Evolutionary conservation across 2,113 vertebrate species (phyloP), one percentile per base, ranked within the genome.

Genomic region (Ploceus nigricollis): DNA sequence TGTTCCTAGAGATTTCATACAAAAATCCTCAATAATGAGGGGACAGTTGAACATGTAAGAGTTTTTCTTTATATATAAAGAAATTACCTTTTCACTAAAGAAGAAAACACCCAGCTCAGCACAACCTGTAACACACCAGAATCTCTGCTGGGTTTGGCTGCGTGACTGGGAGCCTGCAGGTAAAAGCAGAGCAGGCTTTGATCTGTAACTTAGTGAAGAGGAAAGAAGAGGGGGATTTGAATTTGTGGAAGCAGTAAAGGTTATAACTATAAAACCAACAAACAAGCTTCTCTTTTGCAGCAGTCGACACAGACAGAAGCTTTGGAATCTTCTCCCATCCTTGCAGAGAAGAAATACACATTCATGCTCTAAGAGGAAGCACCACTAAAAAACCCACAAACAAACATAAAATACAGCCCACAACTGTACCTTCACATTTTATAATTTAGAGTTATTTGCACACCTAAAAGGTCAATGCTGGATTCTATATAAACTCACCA

Each of bases 91-190:
- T 63, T 48, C 11, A 8, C 45, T 60, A 21, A 58, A 50, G 66
- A 27, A 31, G 25, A 18, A 39, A 12, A 10, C n/a, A 19, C 27
- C 15, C 25, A 56, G 23, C n/a, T 77, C 23, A 13, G 23, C 37
- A 24, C 12, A 10, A 13, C 27, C 51, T 33, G 0, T 3, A 22
- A 45, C 6, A 25, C 1, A 0, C 8, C 25, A 28, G 23, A 42
- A 44, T 10, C 70, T 17, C 0, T 0, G 23, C 35, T 9, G 31
- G 54, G 20, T 9, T 5, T 40, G n/a, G 58, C 5, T 66, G 64
- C 60, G 28, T 13, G 24, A 33, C 33, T 15, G 42, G 28, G 31
- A 76, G 53, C 22, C 64, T 31, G 39, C 40, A 68, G 33, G 42
- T 25, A 15, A 64, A 42, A 44, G 58, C 81, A 54, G 0, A 33